Base-by-base conservation (phyloP, 1,140 invertebrate species). In the Leptoteleia sp. region DNA sequence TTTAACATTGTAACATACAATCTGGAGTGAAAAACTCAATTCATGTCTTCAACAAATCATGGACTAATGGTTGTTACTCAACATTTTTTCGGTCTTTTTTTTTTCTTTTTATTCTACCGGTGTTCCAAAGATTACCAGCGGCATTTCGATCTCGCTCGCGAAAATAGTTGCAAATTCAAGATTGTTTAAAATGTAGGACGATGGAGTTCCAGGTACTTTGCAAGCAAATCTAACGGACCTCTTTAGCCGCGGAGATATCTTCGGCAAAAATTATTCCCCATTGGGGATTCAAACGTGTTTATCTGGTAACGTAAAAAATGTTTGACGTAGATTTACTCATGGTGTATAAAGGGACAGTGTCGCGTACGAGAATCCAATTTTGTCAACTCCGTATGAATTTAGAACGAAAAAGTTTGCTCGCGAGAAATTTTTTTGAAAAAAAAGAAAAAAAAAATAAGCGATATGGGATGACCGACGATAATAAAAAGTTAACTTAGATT, bases 141-240 rank as follows among this genome's bases (percentile, higher is more conserved):
- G 38, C 12, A 40, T 59, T 54, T 38, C 17, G 25, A 54, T 27
- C 11, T 4, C 19, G 22, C 40, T 55, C 27, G 50, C 35, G 1
- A 12, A 8, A 29, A 29, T 13, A 38, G 19, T 19, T 29, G 38
- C 7, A 29, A 25, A 57, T 29, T 11, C 13, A 17, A 42, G 37
- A 57, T 57, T 55, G 25, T 31, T 59, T n/a, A n/a, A 6, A 59
- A 59, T 59, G 27, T 59, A 45, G 54, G 54, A n/a, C 54, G 38
- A 17, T 43, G 7, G 25, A 57, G 38, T 31, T 43, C 31, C 25
- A 12, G 6, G 12, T 19, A 15, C 8, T 57, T 43, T 15, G 13
- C 15, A 33, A 45, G 16, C 8, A 45, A 33, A 45, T 57, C 25
- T 25, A 29, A 8, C 19, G 33, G 4, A 35, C 15, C 33, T 27